Evolutionary conservation across 2,797 vertebrate species (phyloP), one percentile per base, ranked within the genome.

Genomic region (Alca torda): DNA sequence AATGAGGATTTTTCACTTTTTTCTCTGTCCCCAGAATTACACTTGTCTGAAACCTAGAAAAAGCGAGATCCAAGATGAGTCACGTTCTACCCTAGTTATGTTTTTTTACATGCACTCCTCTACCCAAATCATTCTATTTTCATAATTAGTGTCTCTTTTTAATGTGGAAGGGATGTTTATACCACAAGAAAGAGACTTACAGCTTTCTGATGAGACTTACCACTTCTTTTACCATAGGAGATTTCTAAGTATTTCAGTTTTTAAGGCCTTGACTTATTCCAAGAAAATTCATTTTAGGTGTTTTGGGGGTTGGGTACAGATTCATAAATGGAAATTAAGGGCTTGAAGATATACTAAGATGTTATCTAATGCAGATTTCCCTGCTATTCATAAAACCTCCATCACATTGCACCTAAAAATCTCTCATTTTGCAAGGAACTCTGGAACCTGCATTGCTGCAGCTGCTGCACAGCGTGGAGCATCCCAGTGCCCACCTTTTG

Each of bases 21-120:
- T 70, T 25, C 18, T 77, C n/a, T 41, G 28, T 26, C 14, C 5
- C 8, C 14, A 37, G 53, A 92, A 79, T 68, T 45, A 43, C 8
- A n/a, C 6, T 70, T 87, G 5, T 65, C 16, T 89, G 19, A 46
- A 59, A 68, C 14, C 10, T 3, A 77, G 48, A n/a, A 78, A 76
- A 54, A 63, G 2, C 0, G 0, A 84, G 31, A 81, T 67, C 35
- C 37, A 80, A 25, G 7, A 64, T 0, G 0, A 73, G 20, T 18
- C 18, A 28, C 7, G 24, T 78, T 91, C 46, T 54, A 43, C 5
- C 10, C 6, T 43, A 19, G n/a, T 80, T 77, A 25, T 9, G 2
- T 25, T 77, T 75, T 39, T 74, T 84, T 73, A 51, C 6, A 21
- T 1, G 9, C 0, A 0, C 1, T 53, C 21, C 6, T 5, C 19